These are phyloP conservation scores for Entomyzon cyanotis DNA, from an alignment of 2,113 vertebrate genomes.

Conservation along the genomic window DNA sequence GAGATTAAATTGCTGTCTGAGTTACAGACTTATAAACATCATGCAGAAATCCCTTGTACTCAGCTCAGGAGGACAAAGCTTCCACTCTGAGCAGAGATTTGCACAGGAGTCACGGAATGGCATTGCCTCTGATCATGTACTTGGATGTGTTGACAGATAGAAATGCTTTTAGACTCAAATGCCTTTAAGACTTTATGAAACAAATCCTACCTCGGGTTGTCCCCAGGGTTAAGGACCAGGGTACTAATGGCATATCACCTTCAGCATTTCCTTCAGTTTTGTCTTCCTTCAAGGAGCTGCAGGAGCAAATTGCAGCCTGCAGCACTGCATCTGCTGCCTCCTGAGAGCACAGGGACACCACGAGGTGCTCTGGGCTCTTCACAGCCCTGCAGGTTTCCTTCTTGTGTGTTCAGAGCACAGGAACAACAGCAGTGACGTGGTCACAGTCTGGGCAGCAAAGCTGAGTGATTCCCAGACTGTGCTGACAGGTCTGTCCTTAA, in stretches of 20 bases:
- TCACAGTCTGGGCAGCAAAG: background rate
- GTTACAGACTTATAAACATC: background rate
- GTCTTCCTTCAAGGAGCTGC: background rate
- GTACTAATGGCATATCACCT: background rate
- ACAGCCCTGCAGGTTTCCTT: background rate
- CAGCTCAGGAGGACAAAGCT: background rate
- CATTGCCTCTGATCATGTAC: background rate
- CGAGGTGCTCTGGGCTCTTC: background rate
- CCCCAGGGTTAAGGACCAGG: background rate
- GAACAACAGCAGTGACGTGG: background rate
- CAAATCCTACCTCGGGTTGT: background rate
- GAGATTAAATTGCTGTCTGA: background rate
- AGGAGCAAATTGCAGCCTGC: background rate
- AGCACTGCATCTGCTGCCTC: constrained; percentile 20
- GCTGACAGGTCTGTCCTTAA: background rate
- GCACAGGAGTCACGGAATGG: background rate
- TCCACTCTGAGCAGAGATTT: background rate
- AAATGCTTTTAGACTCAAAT: constrained; percentile 10
- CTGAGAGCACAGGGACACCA: background rate
- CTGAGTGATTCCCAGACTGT: background rate
- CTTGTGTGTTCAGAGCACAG: background rate
- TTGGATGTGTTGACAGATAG: background rate
- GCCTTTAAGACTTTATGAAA: background rate
- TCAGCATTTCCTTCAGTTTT: background rate
- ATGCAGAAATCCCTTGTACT: background rate